Evolutionary conservation across 2,888 invertebrate genomes (phyloP), one percentile per base, ranked within the genome.

Genomic region (Dromius quadrimaculatus): DNA sequence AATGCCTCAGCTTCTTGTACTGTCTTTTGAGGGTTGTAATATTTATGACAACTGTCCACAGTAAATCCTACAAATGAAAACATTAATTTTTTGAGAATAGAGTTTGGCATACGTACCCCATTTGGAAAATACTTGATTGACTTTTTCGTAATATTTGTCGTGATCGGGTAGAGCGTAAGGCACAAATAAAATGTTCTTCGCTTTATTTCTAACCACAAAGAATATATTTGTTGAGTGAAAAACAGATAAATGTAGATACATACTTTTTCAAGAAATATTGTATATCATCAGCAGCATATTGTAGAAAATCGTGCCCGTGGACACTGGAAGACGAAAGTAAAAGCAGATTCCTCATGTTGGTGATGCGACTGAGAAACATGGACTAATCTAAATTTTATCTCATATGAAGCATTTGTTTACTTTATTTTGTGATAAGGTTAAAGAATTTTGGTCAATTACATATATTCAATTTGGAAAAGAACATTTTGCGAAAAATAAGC

Each of bases 131-230:
- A 87, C 86, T 71, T 83, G 81, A 72, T 84, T 83, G 0, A 92
- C 87, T 77, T 83, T 87, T 5, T 83, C 79, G 0, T 90, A 87
- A 78, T 93, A 93, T 4, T 80, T 83, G 77, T 91, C 87, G 78
- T 89, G 85, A 77, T 91, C 86, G 34, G 83, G 86, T 76, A 88
- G 83, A 5, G 93, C 93, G 81, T 90, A 93, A 0, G 93, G 93
- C 23, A 93, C 82, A 80, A 93, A 93, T 5, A 92, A 80, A 54
- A 93, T 79, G 43, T 88, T 87, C 41, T 83, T 83, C 0, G 90
- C 88, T 75, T 87, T 85, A 76, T 88, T 87, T 73, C 92, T 92
- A 80, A 64, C 86, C 32, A 32, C 15, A 4, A 50, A 19, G 19
- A 17, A 36, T 71, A 73, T 15, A 59, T 19, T 70, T 54, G 17